Conservation (phyloP, 2,888 invertebrate genomes). For the Omphaloscelis lunosa region DNA sequence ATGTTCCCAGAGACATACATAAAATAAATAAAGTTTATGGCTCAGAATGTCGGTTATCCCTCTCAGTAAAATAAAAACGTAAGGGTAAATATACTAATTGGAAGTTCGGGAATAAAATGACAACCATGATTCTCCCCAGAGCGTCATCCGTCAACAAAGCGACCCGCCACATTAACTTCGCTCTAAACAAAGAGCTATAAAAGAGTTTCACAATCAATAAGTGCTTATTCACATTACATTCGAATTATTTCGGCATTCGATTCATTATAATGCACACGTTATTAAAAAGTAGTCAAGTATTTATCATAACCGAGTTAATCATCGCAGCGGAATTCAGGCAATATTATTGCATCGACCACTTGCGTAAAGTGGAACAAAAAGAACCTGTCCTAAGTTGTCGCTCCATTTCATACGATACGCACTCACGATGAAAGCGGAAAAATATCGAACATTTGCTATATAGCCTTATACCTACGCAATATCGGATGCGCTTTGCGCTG, state of each 20-base stretch:
- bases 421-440: slow-evolving; percentile 76
- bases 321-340: slow-evolving; percentile 82
- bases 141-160: slow-evolving; percentile 28
- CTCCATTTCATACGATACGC: slow-evolving; percentile 83
- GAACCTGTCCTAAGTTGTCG: slow-evolving; percentile 83
- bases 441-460: slow-evolving; percentile 63
- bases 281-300: slow-evolving; percentile 75
- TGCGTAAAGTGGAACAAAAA: slow-evolving; percentile 85
- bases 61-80: slow-evolving; percentile 47
- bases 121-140: slow-evolving; percentile 14
- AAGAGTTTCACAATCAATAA: slow-evolving; percentile 52
- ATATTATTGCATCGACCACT: slow-evolving; percentile 84
- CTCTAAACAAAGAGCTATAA: slow-evolving; percentile 25
- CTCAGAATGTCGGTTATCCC: slow-evolving; percentile 24
- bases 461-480: slow-evolving; percentile 63
- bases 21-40: slow-evolving; percentile 52
- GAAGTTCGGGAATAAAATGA: slow-evolving; percentile 30
- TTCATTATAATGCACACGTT: slow-evolving; percentile 70
- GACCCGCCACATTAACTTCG: slow-evolving; percentile 19
- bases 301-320: slow-evolving; percentile 85
- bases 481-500: slow-evolving; percentile 43
- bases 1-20: slow-evolving; percentile 14
- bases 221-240: slow-evolving; percentile 44
- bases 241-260: slow-evolving; percentile 67
- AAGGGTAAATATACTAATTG: slow-evolving; percentile 18